Evolutionary conservation across 2,888 invertebrate genomes (phyloP).

Genomic region (Byasa hedistus): DNA sequence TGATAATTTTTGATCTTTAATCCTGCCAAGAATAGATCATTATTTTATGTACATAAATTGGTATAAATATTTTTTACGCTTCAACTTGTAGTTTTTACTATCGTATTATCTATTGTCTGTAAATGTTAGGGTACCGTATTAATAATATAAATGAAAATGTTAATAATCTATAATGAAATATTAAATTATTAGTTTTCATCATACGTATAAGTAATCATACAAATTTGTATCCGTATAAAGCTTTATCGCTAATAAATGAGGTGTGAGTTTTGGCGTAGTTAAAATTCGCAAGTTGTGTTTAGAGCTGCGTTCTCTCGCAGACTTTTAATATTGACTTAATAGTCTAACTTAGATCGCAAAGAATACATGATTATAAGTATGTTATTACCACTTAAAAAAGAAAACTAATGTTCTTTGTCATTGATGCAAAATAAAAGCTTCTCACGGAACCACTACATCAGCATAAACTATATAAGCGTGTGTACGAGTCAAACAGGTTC

Average conservation of each 20-base stretch:
- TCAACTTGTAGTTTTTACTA: slow-evolving; percentile 6
- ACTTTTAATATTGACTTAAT: too few relatives aligned
- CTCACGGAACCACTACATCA: slow-evolving; percentile 22
- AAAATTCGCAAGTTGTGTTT: too few relatives aligned
- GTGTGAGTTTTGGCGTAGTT: too few relatives aligned
- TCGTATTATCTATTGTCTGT: slow-evolving; percentile 12
- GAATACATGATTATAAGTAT: not conserved
- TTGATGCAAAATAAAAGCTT: slow-evolving; percentile 14
- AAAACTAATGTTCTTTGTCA: not conserved
- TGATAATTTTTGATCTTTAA: not conserved
- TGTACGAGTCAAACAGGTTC: slow-evolving; percentile 28
- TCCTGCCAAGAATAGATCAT: not conserved
- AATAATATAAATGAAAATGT: not conserved
- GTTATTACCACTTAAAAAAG: not conserved
- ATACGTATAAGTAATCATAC: too few relatives aligned
- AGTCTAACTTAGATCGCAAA: not conserved
- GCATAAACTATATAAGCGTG: slow-evolving; percentile 13
- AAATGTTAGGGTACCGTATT: slow-evolving; percentile 6
- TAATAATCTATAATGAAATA: too few relatives aligned
- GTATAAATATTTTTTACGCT: not conserved
- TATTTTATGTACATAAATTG: not conserved
- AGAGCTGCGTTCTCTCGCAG: too few relatives aligned
- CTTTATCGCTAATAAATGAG: too few relatives aligned
- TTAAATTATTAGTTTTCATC: too few relatives aligned
- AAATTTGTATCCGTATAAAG: too few relatives aligned